Conservation (phyloP, 2,797 vertebrate species). For the Bovichtus variegatus region DNA sequence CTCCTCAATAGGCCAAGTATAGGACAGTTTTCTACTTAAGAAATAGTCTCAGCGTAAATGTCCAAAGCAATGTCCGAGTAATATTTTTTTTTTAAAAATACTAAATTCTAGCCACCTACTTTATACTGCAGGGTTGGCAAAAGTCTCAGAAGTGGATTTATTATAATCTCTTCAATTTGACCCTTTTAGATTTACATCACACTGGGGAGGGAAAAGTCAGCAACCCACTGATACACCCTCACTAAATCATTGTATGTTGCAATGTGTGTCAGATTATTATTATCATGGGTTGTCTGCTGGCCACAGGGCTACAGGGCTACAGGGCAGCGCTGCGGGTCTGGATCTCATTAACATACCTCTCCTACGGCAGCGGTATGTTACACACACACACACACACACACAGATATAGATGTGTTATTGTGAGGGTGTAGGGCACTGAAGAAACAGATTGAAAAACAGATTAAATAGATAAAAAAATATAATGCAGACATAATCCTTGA, state of each 20-base stretch:
- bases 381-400: constrained; percentile 1
- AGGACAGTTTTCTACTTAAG: constrained; percentile 13
- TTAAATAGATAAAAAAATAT: neutral
- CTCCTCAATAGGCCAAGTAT: constrained; percentile 19
- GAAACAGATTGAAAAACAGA: too few relatives aligned
- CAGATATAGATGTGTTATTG: neutral
- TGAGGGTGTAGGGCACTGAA: neutral
- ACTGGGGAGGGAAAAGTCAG: neutral
- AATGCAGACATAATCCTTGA: neutral
- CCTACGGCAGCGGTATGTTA: constrained; percentile 1
- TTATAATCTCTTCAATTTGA: neutral
- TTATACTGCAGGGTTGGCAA: neutral
- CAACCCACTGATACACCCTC: constrained; percentile 4
- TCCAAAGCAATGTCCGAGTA: neutral
- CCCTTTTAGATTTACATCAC: constrained; percentile 8
- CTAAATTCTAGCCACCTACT: neutral
- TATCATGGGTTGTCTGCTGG: constrained; percentile 39
- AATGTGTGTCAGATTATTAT: constrained; percentile 37
- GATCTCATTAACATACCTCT: constrained; percentile 77
- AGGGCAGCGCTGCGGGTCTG: constrained; percentile 56
- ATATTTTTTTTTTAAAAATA: neutral
- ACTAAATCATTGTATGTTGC: constrained; percentile 18
- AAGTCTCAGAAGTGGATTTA: neutral
- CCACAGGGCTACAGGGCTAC: constrained; percentile 4
- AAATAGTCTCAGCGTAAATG: neutral